Evolutionary conservation across 30 jellyfish, hydroid and myxozoan species (phyloP).

Genomic region (Pelagia noctiluca): DNA sequence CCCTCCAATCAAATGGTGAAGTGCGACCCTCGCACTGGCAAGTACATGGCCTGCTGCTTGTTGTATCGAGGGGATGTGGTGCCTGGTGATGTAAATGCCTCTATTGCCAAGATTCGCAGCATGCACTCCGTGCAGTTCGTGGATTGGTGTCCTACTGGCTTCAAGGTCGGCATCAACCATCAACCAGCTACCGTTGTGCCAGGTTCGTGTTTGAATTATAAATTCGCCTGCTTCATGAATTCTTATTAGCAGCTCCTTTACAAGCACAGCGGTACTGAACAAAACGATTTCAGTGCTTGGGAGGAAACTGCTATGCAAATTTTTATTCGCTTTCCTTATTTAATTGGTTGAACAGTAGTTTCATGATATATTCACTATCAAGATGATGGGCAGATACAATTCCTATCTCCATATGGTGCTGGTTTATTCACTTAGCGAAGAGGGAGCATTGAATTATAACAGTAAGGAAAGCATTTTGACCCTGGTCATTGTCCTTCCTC

Average conservation of each 20-base stretch:
- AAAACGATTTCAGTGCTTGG: no score
- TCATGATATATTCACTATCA: no score
- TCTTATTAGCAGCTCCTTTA: not conserved
- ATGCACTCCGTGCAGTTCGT: conserved; percentile 82
- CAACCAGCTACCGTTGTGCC: conserved; percentile 85
- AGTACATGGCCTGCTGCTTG: conserved; percentile 97
- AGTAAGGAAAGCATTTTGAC: no score
- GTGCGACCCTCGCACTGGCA: conserved; percentile 90
- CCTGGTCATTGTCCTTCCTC: no score
- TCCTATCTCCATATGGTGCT: no score
- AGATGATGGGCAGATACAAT: no score
- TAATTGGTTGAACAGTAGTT: no score
- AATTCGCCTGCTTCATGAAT: not conserved
- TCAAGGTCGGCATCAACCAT: conserved; percentile 88
- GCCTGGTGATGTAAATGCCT: conserved; percentile 94
- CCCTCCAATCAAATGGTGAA: conserved; percentile 91
- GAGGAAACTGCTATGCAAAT: no score
- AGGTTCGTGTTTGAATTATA: conserved; percentile 35
- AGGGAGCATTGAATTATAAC: no score
- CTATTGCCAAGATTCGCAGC: conserved; percentile 83
- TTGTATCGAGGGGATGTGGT: conserved; percentile 93
- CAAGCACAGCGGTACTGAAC: no score
- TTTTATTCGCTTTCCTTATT: no score
- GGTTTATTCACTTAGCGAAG: no score
- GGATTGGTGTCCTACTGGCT: conserved; percentile 95